Evolutionary conservation across 2,797 vertebrate genomes (phyloP), one percentile per base, ranked within the genome.

Genomic region (Sebastiscus albofasciatus): DNA sequence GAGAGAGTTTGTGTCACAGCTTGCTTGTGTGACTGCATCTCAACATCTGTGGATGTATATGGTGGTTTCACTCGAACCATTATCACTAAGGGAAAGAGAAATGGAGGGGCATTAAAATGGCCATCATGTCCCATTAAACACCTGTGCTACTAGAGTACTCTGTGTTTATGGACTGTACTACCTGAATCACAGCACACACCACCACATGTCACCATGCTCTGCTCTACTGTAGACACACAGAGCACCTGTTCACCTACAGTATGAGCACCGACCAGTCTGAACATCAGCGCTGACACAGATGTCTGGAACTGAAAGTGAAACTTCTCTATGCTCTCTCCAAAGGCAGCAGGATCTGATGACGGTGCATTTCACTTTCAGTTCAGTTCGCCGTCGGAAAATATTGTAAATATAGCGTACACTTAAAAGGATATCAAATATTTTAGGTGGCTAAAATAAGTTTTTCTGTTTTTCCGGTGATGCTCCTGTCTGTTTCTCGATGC

Each of bases 71-170:
- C 26, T 46, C 22, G 54, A 29, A 79, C 72, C 55, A 72, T 83
- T 81, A 72, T 69, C 39, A 69, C 80, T 70, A 59, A 77, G 36
- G 67, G 27, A 80, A 79, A 22, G 14, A 61, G 42, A 64, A 68
- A 65, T 31, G 22, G 6, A 66, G 54, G 34, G 22, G n/a, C 33
- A 59, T 69, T 72, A 66, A 79, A 60, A 62, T 10, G 33, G 22
- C 60, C 59, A 82, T 22, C 80, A 84, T 34, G 59, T 79, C 76
- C 85, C 78, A 76, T 77, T 73, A 46, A 75, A 76, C 87, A 83
- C 79, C 78, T 87, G 78, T 64, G 55, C 22, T 58, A 54, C 69
- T 62, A 26, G 58, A 75, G 54, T 54, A 59, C n/a, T 69, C 29
- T 26, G 49, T 72, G 61, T 64, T 74, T 55, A 56, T 80, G 49